Percentiles rank a stretch among this genome's conserved stretches.
These are phyloP conservation scores for Hirtodrosophila cameraria DNA, from an alignment of 2,888 invertebrate species.

Conservation along the genomic window DNA sequence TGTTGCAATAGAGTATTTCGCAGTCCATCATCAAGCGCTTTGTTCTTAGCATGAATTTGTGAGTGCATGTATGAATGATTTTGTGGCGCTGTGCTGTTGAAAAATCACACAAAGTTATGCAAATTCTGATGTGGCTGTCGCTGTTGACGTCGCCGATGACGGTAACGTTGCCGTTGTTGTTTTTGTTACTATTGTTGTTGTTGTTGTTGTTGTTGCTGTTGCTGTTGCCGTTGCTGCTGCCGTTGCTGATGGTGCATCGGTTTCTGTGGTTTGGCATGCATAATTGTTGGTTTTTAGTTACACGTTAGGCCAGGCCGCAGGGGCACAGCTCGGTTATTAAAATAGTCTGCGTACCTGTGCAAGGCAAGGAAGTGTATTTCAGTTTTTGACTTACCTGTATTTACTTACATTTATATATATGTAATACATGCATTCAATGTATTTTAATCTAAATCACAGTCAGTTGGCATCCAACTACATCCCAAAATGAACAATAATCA, in stretches of 20 bases:
- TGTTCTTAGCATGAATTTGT: not conserved
- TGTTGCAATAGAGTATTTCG: constrained; percentile 10
- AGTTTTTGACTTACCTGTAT: constrained; percentile 22
- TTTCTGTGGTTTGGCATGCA: constrained; percentile 75
- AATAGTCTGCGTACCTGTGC: constrained; percentile 14
- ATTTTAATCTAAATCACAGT: constrained; percentile 57
- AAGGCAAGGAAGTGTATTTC: constrained; percentile 30
- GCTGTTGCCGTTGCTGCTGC: constrained; percentile 24
- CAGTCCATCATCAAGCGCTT: not conserved
- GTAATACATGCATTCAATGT: constrained; percentile 28
- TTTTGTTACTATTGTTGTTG: constrained; percentile 20
- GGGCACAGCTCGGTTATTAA: constrained; percentile 36
- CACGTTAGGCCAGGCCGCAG: constrained; percentile 50
- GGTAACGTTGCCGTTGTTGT: constrained; percentile 5
- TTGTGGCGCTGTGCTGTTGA: constrained; percentile 71
- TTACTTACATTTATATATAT: not conserved
- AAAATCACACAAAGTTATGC: constrained; percentile 77
- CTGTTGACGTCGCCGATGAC: constrained; percentile 34
- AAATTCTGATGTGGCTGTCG: constrained; percentile 69
- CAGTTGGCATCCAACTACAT: constrained; percentile 2
- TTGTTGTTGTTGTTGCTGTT: constrained; percentile 13
- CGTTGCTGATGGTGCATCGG: constrained; percentile 59
- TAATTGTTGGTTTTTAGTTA: constrained; percentile 78
- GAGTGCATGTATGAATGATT: constrained; percentile 70
- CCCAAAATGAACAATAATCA: constrained; percentile 58